Conservation (phyloP, 2,797 vertebrate genomes). For the Tolypeutes matacus region DNA sequence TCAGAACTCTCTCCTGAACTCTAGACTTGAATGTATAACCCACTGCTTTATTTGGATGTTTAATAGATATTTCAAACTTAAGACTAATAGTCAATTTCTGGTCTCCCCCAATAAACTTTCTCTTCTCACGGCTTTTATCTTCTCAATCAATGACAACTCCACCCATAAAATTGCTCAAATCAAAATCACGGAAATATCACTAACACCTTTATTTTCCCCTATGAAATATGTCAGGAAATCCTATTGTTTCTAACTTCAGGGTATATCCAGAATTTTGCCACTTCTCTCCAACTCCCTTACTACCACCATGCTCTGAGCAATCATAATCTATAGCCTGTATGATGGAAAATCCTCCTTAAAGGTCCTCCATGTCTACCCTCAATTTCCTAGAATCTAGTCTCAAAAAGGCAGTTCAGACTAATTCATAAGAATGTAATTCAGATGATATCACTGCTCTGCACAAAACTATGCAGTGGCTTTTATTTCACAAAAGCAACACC, state of each 20-base stretch:
- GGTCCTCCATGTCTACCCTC: not conserved
- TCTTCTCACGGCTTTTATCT: not conserved
- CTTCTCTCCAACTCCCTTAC: not conserved
- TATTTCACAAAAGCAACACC: not conserved
- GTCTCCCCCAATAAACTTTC: rapidly evolving
- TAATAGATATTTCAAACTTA: not conserved
- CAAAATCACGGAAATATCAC: not conserved
- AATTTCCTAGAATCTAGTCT: not conserved
- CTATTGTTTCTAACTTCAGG: not conserved
- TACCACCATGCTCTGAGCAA: not conserved
- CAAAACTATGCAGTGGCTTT: not conserved
- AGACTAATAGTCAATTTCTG: not conserved
- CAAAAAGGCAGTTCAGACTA: not conserved
- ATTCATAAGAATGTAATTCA: not conserved
- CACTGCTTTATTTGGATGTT: not conserved
- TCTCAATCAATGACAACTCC: not conserved
- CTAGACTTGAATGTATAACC: not conserved
- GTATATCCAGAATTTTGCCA: not conserved
- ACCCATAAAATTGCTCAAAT: not conserved
- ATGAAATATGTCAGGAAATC: not conserved
- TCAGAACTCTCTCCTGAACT: too few relatives aligned
- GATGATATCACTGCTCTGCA: not conserved
- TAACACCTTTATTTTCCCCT: not conserved
- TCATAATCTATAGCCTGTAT: not conserved
- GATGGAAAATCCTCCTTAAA: not conserved